Evolutionary conservation across 2,888 invertebrate species (phyloP), one percentile per base, ranked within the genome.

Genomic region (Calameuta pallipes): DNA sequence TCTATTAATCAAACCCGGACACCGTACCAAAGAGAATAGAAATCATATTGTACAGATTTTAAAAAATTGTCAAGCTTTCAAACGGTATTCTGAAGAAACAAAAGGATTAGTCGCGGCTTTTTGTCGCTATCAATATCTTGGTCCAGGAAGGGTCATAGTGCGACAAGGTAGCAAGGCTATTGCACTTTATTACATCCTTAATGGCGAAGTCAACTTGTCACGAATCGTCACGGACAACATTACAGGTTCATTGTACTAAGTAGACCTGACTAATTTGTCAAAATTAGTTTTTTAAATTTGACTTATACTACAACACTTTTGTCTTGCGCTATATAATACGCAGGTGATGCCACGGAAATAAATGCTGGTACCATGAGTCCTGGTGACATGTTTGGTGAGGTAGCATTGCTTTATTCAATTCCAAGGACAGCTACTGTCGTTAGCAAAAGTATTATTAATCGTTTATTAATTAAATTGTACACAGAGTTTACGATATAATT

Each of bases 301-400:
- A 71, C 11, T 33, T 33, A 9, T 15, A 33, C 30, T n/a, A 23
- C 9, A 34, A 11, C 6, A 30, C 13, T 71, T 34, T 33, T 4
- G 0, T 71, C 71, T 69, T 30, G 23, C 33, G n/a, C 9, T n/a
- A n/a, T 23, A 23, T 9, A 23, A 23, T 31, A 34, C 33, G 4
- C 56, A 89, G 89, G 86, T 4, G 89, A 90, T 35, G 73, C 83
- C 9, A 81, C 78, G 56, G 81, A 85, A 79, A 80, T 85, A 34
- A 93, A 93, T 30, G 90, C 94, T 12, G 94, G 93, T 9, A 87
- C 87, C 0, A 92, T 95, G 90, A 92, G 92, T 35, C 82, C 93
- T 0, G 95, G 95, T 0, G 94, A 94, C 77, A 93, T 94, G 92
- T 95, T 95, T 84, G 95, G 95, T 0, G 95, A 95, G 90, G 93